phyloP scores from a whole-genome alignment of 2,113 vertebrate genomes.

The Cyanocitta stelleri region DNA sequence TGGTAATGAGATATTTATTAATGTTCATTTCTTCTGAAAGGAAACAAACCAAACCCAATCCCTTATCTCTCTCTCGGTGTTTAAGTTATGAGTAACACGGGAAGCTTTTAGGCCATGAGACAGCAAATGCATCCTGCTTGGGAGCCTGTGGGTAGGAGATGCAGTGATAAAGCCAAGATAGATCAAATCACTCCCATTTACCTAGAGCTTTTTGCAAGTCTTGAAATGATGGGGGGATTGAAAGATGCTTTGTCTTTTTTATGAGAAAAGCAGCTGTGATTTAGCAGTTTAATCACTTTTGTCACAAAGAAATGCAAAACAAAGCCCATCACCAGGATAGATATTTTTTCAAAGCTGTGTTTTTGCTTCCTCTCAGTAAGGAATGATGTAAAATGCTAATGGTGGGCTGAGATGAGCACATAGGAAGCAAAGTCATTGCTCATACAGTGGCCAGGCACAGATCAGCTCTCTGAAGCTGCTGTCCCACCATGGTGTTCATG shows the following conservation, averaged over 20 bases:
- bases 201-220: slow-evolving; percentile 44
- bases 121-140: slow-evolving; percentile 52
- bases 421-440: neutral
- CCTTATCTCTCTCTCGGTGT: slow-evolving; percentile 42
- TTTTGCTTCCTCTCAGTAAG: neutral
- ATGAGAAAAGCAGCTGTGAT: slow-evolving; percentile 55
- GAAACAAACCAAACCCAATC: slow-evolving; percentile 56
- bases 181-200: slow-evolving; percentile 55
- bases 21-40: slow-evolving; percentile 54
- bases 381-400: neutral
- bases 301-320: slow-evolving; percentile 53
- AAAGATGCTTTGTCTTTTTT: slow-evolving; percentile 50
- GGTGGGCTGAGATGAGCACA: neutral
- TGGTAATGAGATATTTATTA: slow-evolving; percentile 61
- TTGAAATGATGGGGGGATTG: slow-evolving; percentile 37
- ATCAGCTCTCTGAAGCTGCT: neutral
- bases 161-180: slow-evolving; percentile 38
- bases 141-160: slow-evolving; percentile 46
- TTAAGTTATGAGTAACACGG: slow-evolving; percentile 63
- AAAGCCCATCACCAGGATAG: neutral
- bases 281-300: slow-evolving; percentile 61
- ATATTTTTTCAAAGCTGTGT: neutral
- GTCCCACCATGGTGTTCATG: neutral
- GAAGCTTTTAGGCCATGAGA: slow-evolving; percentile 62
- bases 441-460: neutral